A percentile compares a stretch with the other conserved stretches of the same genome.
phyloP scores from a whole-genome alignment of 1,140 invertebrate species.

The Reticulitermes speratus region DNA sequence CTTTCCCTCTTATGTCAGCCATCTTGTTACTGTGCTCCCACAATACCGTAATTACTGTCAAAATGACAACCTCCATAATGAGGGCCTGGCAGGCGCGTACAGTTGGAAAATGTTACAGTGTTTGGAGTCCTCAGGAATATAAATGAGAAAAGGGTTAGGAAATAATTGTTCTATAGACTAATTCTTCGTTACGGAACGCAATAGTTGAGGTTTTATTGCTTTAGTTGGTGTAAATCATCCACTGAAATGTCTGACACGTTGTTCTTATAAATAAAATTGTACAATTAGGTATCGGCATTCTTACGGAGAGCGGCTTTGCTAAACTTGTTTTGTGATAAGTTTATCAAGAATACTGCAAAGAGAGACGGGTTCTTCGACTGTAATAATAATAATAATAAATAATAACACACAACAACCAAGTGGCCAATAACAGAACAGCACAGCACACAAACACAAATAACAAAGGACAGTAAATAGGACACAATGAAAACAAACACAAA shows the following conservation, averaged over 20 bases:
- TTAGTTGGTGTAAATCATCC: not conserved
- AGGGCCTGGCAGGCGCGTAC: not conserved
- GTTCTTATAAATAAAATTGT: no score
- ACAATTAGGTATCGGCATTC: no score
- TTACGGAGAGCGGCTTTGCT: no score
- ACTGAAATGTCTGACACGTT: not conserved
- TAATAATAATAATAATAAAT: no score
- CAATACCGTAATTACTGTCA: slow-evolving; percentile 11
- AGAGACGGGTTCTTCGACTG: no score
- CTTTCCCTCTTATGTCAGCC: not conserved
- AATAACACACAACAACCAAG: no score
- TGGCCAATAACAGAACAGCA: no score
- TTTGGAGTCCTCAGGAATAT: not conserved
- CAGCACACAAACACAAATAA: no score
- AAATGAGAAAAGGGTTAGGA: not conserved
- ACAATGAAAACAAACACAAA: no score
- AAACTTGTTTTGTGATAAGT: no score
- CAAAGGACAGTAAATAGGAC: no score
- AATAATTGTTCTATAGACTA: not conserved
- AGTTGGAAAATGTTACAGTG: not conserved
- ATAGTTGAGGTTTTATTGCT: not conserved
- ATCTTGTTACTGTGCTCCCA: slow-evolving; percentile 10
- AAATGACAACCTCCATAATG: slow-evolving; percentile 18
- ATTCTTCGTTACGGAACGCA: not conserved
- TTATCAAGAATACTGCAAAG: no score